Evolutionary conservation across 2,797 vertebrate species (phyloP).

Genomic region (Bradypus variegatus): DNA sequence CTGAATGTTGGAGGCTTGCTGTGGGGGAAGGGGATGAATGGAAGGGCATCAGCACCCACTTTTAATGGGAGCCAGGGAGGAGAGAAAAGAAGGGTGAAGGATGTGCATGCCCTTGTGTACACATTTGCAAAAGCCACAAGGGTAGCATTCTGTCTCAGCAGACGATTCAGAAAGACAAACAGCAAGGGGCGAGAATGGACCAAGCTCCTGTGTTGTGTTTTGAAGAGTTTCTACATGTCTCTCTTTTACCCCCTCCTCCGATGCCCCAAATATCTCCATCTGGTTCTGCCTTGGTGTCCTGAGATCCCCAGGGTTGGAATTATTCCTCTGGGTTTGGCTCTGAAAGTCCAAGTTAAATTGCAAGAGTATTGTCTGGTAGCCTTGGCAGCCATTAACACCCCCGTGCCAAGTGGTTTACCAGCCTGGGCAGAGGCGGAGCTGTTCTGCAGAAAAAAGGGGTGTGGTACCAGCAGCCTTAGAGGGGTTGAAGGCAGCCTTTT

Average conservation of each 20-base stretch:
- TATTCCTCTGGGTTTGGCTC: neutral
- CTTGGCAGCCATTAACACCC: slow-evolving; percentile 10
- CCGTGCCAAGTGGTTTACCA: neutral
- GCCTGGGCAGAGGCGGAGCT: neutral
- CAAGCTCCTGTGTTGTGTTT: neutral
- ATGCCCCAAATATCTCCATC: neutral
- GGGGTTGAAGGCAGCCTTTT: neutral
- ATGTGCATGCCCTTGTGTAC: neutral
- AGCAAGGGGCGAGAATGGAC: neutral
- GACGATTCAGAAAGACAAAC: slow-evolving; percentile 1
- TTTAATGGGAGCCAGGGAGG: neutral
- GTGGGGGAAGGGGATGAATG: neutral
- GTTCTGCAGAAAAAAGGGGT: neutral
- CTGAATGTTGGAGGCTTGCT: neutral
- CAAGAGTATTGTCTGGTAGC: neutral
- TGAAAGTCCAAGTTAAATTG: slow-evolving; percentile 11
- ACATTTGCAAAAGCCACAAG: neutral
- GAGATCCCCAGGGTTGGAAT: slow-evolving; percentile 24
- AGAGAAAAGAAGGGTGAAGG: neutral
- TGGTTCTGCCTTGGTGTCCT: neutral
- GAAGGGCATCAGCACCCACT: neutral
- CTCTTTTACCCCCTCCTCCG: neutral
- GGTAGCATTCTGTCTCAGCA: neutral
- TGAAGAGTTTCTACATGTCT: neutral
- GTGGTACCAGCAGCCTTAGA: neutral